Conservation (phyloP, 2,797 vertebrate species). For the Enteromius radiatus region DNA sequence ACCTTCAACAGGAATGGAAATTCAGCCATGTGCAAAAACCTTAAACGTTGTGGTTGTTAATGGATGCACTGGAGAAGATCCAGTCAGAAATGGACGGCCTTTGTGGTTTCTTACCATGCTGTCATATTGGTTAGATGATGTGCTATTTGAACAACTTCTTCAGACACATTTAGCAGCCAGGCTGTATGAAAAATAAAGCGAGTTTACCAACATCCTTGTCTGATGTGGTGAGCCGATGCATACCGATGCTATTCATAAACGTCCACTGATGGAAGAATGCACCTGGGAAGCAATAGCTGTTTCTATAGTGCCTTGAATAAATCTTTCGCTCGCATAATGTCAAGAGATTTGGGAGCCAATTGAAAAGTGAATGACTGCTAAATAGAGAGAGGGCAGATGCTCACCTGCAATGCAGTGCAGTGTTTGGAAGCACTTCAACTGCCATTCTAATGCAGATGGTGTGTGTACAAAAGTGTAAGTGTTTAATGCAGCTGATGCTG, state of each 20-base stretch:
- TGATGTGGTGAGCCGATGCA: constrained; percentile 14
- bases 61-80: not conserved
- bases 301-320: constrained; percentile 29
- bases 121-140: not conserved
- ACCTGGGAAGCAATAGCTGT: constrained; percentile 33
- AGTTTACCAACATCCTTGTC: constrained; percentile 45
- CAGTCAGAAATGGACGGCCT: not conserved
- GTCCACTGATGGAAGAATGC: not conserved
- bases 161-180: constrained; percentile 53
- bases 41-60: not conserved
- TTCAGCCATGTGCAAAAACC: too few species aligned
- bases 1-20: too few species aligned
- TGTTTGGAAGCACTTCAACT: constrained; percentile 23
- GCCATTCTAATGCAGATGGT: constrained; percentile 14
- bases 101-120: not conserved
- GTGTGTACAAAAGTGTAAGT: constrained; percentile 22
- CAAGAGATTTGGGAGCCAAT: constrained; percentile 22
- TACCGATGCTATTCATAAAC: constrained; percentile 6
- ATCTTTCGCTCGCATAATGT: constrained; percentile 38
- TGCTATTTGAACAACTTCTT: not conserved
- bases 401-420: constrained; percentile 31
- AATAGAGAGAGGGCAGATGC: not conserved
- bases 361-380: constrained; percentile 34
- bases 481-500: constrained; percentile 8
- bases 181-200: constrained; percentile 65